phyloP scores from a whole-genome alignment of 1,140 invertebrate species.

The Rhyacophila brunnea region DNA sequence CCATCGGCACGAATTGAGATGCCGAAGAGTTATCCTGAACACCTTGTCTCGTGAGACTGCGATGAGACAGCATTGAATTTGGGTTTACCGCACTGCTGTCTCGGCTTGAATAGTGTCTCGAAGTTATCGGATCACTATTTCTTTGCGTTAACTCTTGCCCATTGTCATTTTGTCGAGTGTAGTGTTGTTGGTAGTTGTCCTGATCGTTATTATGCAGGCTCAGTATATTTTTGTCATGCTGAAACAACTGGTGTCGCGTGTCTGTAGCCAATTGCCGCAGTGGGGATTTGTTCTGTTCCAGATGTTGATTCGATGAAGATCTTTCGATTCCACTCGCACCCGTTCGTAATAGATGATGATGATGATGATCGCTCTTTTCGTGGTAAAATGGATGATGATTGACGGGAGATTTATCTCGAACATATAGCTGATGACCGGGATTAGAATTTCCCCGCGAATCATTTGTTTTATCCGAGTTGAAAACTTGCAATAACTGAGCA shows the following conservation, averaged over 20 bases:
- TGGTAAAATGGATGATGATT: slow-evolving; percentile 23
- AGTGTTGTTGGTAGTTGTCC: slow-evolving; percentile 1
- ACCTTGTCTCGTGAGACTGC: background rate
- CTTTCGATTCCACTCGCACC: slow-evolving; percentile 10
- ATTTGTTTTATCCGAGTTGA: slow-evolving; percentile 9
- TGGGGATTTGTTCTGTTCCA: slow-evolving; percentile 26
- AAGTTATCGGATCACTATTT: slow-evolving; percentile 30
- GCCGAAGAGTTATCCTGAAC: slow-evolving; percentile 1
- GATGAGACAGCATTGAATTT: background rate
- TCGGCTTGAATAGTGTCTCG: slow-evolving; percentile 14
- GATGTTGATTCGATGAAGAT: slow-evolving; percentile 27
- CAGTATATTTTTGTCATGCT: slow-evolving; percentile 21
- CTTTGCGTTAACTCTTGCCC: slow-evolving; percentile 11
- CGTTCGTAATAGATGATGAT: slow-evolving; percentile 12
- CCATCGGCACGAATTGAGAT: slow-evolving; percentile 14
- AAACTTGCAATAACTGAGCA: background rate
- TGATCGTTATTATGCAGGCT: slow-evolving; percentile 20
- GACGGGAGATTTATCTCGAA: slow-evolving; percentile 27
- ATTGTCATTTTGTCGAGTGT: slow-evolving; percentile 3
- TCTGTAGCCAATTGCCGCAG: slow-evolving; percentile 3
- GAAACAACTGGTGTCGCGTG: slow-evolving; percentile 2
- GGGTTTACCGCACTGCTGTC: background rate
- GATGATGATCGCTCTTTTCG: slow-evolving; percentile 19
- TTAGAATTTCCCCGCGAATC: background rate
- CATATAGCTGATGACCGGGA: slow-evolving; percentile 11